A percentile compares a stretch with the other conserved stretches of the same genome.
These are phyloP conservation scores for Cantharis flavilabris DNA, from an alignment of 2,888 invertebrate species.

Conservation along the genomic window DNA sequence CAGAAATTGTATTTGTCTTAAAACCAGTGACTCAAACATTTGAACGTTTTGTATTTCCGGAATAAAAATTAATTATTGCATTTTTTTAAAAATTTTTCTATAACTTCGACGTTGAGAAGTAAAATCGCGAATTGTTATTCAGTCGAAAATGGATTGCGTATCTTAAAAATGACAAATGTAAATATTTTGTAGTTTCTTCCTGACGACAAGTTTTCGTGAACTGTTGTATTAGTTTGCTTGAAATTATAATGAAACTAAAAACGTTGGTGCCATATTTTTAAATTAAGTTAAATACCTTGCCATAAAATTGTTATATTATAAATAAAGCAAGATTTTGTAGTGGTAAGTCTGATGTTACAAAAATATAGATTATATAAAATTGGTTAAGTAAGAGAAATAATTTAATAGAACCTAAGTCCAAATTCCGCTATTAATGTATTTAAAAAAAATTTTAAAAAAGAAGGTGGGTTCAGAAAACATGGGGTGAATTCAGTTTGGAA, in stretches of 20 bases:
- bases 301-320: constrained; percentile 18
- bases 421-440: neutral
- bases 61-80: no score
- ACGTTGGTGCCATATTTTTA: constrained; percentile 34
- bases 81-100: no score
- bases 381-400: neutral
- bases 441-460: neutral
- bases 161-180: constrained; percentile 1
- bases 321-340: neutral
- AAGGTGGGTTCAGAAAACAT: neutral
- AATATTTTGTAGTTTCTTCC: neutral
- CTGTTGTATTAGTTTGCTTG: neutral
- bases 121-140: neutral
- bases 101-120: neutral
- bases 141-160: neutral
- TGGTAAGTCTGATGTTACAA: constrained; percentile 1
- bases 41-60: no score
- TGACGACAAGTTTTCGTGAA: neutral
- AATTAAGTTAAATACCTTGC: constrained; percentile 32
- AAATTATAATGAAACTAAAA: constrained; percentile 15
- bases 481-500: neutral
- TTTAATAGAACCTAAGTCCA: neutral
- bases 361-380: constrained; percentile 1
- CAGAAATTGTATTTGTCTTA: neutral
- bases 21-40: neutral